A percentile compares a stretch with the other conserved stretches of the same genome.
Conservation (phyloP, 2,113 vertebrate genomes). For the Rhinopomastus cyanomelas region DNA sequence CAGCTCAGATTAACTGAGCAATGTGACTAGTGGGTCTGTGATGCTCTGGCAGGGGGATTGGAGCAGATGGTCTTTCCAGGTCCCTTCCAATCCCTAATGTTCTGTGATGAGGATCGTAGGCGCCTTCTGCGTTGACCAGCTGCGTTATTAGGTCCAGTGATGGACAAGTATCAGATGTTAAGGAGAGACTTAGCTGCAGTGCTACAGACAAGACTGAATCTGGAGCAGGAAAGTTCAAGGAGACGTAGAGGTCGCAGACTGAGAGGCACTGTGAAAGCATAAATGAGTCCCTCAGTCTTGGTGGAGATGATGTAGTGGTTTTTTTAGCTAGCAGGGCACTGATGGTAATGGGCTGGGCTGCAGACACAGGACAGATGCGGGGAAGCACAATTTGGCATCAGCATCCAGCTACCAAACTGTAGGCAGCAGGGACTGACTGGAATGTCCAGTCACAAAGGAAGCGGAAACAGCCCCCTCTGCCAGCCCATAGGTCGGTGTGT, state of each 20-base stretch:
- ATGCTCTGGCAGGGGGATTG: too few relatives aligned
- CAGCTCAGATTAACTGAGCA: neutral
- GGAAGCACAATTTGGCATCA: neutral
- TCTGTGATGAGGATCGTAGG: too few relatives aligned
- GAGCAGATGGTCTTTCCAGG: too few relatives aligned
- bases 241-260: rapidly evolving
- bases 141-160: neutral
- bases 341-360: slow-evolving; percentile 35
- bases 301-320: neutral
- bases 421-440: neutral
- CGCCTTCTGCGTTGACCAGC: neutral
- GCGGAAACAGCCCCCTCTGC: neutral
- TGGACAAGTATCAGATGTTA: neutral
- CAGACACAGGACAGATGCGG: neutral
- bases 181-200: neutral
- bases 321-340: neutral
- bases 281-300: neutral
- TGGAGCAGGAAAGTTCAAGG: neutral
- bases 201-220: neutral
- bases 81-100: too few relatives aligned
- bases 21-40: rapidly evolving
- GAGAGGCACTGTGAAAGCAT: neutral
- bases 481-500: neutral
- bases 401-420: neutral
- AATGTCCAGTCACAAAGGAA: neutral